Evolutionary conservation across 2,888 invertebrate species (phyloP).

Genomic region (Xylota sylvarum): DNA sequence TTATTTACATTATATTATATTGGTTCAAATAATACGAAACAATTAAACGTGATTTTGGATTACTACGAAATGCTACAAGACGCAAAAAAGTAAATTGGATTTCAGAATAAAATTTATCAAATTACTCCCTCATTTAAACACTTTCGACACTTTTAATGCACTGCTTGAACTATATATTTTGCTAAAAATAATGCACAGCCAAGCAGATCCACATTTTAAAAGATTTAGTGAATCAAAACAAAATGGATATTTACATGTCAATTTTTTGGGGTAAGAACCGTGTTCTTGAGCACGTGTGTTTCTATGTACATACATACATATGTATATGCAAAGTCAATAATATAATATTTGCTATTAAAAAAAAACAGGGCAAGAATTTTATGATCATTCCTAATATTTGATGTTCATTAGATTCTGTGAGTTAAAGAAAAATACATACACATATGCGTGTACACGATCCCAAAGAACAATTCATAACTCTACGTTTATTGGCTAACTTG

Average conservation of each 20-base stretch:
- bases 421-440: neutral
- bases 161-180: constrained; percentile 27
- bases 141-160: constrained; percentile 26
- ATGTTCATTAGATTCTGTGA: neutral
- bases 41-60: neutral
- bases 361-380: neutral
- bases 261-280: neutral
- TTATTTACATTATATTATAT: constrained; percentile 33
- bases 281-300: too few species aligned
- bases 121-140: constrained; percentile 1
- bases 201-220: neutral
- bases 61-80: constrained; percentile 20
- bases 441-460: too few species aligned
- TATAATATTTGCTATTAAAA: too few species aligned
- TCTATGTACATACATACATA: neutral
- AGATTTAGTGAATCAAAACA: neutral
- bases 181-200: neutral
- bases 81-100: constrained; percentile 7
- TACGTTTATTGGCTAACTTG: neutral
- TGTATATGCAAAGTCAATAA: neutral
- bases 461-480: neutral
- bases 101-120: neutral
- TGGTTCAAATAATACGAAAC: constrained; percentile 13
- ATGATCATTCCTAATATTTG: neutral
- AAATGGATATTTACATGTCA: neutral